Percentiles rank a stretch among this genome's conserved stretches.
Conservation (phyloP, 2,113 vertebrate species). For the Anas platyrhynchos region DNA sequence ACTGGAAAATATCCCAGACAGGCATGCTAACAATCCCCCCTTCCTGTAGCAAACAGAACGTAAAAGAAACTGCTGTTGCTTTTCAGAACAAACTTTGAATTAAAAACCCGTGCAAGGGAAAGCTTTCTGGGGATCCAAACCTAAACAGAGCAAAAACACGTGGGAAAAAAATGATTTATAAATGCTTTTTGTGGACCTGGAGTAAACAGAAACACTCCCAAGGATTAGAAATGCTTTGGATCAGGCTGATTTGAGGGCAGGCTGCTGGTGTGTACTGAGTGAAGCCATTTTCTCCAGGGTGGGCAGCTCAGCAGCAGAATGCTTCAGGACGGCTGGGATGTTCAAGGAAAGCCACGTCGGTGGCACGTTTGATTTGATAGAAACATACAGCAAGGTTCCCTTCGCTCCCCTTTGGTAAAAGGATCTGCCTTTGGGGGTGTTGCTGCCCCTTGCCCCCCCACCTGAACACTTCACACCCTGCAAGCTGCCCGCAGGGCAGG, state of each 20-base stretch:
- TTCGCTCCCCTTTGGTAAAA: neutral
- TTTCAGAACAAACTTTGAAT: neutral
- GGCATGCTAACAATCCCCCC: neutral
- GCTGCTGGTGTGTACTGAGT: neutral
- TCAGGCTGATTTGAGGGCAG: neutral
- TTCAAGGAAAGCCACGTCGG: neutral
- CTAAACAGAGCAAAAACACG: neutral
- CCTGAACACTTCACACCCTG: neutral
- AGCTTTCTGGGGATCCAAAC: neutral
- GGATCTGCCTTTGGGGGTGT: rapidly evolving
- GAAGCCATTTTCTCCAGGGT: rapidly evolving
- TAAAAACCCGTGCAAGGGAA: neutral
- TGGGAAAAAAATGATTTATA: rapidly evolving
- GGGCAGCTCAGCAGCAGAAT: neutral
- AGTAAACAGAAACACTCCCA: neutral
- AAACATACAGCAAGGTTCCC: neutral
- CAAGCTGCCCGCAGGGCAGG: neutral
- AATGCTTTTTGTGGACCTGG: rapidly evolving
- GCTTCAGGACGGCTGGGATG: neutral
- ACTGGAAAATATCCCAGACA: neutral
- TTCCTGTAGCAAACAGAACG: neutral
- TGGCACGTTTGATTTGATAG: rapidly evolving
- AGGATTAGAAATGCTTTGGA: neutral
- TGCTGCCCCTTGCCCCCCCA: neutral
- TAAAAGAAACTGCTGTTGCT: neutral